Evolutionary conservation across 1,140 invertebrate species (phyloP), one percentile per base, ranked within the genome.

Genomic region (Nephila pilipes): DNA sequence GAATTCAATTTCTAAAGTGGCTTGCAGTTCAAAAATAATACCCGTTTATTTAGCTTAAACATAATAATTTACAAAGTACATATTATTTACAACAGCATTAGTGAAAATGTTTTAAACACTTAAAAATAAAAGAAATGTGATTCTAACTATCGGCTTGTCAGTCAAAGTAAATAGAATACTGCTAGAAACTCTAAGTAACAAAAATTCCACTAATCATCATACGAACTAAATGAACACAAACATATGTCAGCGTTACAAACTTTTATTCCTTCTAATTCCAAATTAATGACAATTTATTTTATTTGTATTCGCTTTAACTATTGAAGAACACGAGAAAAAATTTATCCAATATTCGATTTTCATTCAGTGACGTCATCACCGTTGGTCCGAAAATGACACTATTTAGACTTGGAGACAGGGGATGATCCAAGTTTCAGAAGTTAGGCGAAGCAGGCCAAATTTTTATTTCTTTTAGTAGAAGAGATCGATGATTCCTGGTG

Each of bases 401-500:
- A 29, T 75, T 75, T 75, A 75, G 69, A 75, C 29, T 36, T 36
- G 29, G 10, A 75, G 69, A 75, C 69, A 36, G 29, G 63, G 29
- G 29, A 75, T 5, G 32, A 36, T 75, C 69, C 69, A 20, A 75
- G 69, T 75, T 75, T 75, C 4, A 36, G 69, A 75, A 75, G 69
- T 75, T 75, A 75, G 69, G 16, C n/a, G 69, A 75, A 46, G 6
- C 46, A 46, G 46, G 12, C 46, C 0, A 46, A 65, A 36, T 75
- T 75, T 75, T 75, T 46, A 46, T 46, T 46, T 75, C 69, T 75
- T 75, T 29, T 29, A 38, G 18, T 25, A 25, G 14, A 22, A 60
- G 60, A 63, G 54, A 87, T 87, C 85, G 58, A 87, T 87, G 55
- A 87, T 87, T 87, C 29, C 55, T 87, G 85, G 85, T 29, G 85